Evolutionary conservation across 2,113 vertebrate genomes (phyloP).

Genomic region (Upupa epops): DNA sequence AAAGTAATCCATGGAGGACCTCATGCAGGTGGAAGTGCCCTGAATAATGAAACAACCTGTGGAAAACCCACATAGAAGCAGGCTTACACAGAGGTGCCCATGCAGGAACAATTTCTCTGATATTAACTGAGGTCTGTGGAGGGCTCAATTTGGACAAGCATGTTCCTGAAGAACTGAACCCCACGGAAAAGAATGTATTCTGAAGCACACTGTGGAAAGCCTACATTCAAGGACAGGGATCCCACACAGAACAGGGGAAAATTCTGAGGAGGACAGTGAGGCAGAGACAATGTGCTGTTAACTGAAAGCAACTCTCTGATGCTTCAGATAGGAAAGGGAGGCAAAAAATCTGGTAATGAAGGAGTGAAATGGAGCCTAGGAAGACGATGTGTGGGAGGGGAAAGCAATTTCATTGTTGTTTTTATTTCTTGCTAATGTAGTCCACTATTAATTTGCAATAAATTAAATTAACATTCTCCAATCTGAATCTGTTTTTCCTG

Average conservation of each 20-base stretch:
- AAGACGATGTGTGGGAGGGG: background rate
- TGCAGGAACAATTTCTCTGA: background rate
- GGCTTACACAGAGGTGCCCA: background rate
- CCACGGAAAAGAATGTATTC: background rate
- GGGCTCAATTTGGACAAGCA: background rate
- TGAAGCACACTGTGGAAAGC: background rate
- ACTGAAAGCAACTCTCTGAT: accelerated
- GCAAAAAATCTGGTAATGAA: background rate
- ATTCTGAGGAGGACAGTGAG: background rate
- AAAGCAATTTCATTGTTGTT: background rate
- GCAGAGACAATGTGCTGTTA: background rate
- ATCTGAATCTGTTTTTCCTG: background rate
- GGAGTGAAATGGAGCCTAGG: background rate
- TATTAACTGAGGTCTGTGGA: background rate
- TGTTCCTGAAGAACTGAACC: background rate
- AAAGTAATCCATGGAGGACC: background rate
- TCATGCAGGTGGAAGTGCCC: background rate
- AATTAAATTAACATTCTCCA: background rate
- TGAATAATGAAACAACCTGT: background rate
- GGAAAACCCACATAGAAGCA: background rate
- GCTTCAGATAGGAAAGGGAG: background rate
- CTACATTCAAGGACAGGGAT: background rate
- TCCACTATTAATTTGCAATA: background rate
- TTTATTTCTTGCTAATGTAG: background rate
- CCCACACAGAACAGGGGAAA: background rate